phyloP scores from a whole-genome alignment of 2,797 vertebrate species.

The Danio jaintianensis region DNA sequence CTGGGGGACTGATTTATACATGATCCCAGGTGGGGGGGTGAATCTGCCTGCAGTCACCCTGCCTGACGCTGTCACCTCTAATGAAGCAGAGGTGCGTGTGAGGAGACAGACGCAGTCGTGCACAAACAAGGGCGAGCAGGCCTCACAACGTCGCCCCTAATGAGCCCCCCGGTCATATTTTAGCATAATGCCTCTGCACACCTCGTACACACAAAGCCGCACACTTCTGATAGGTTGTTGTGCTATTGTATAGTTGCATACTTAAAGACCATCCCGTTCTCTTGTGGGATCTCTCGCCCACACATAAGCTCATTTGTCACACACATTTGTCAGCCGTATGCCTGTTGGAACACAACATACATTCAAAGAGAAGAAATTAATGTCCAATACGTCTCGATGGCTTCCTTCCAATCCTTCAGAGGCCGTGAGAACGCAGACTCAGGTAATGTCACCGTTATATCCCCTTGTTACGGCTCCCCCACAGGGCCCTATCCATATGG shows the following conservation, averaged over 20 bases:
- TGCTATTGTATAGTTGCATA: conserved; percentile 14
- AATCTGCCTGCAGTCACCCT: conserved; percentile 52
- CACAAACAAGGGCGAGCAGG: conserved; percentile 58
- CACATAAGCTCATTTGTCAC: conserved; percentile 4
- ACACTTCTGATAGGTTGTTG: neutral
- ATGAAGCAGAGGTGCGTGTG: conserved; percentile 70
- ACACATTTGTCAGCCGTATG: conserved; percentile 10
- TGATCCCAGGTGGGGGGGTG: conserved; percentile 73
- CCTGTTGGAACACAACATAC: conserved; percentile 56
- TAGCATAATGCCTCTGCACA: conserved; percentile 72
- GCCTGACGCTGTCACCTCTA: conserved; percentile 73
- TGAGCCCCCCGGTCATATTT: conserved; percentile 69
- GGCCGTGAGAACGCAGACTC: conserved; percentile 68
- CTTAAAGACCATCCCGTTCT: conserved; percentile 12
- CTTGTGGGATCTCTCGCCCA: conserved; percentile 15
- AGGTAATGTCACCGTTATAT: conserved; percentile 73
- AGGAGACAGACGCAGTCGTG: conserved; percentile 54
- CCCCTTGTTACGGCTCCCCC: conserved; percentile 69
- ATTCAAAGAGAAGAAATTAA: conserved; percentile 56
- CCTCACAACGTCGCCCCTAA: conserved; percentile 58
- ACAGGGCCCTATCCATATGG: conserved; percentile 57
- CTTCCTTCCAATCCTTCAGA: conserved; percentile 64
- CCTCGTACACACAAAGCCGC: conserved; percentile 7
- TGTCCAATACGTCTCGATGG: conserved; percentile 70
- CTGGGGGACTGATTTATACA: conserved; percentile 77